These are phyloP conservation scores for Cephus spinipes DNA, from an alignment of 2,888 invertebrate genomes.

Conservation along the genomic window DNA sequence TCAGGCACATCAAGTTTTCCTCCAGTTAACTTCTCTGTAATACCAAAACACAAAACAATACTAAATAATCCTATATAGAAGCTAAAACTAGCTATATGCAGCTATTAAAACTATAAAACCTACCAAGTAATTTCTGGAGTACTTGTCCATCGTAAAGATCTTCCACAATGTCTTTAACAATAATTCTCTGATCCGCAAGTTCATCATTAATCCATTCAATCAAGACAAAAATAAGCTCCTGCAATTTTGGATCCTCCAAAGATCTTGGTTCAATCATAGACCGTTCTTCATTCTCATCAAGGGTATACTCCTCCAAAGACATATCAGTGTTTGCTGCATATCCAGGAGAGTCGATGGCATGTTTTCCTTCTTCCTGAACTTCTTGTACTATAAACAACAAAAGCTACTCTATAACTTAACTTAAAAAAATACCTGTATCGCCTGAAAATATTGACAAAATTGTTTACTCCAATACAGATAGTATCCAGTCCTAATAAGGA, in stretches of 20 bases:
- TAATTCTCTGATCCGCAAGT: slow-evolving; percentile 94
- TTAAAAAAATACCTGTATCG: background rate
- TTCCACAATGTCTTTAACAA: slow-evolving; percentile 95
- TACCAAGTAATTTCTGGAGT: slow-evolving; percentile 76
- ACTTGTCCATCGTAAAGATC: slow-evolving; percentile 98
- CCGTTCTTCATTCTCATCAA: slow-evolving; percentile 97
- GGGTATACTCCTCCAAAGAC: slow-evolving; percentile 92
- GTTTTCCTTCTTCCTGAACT: slow-evolving; percentile 94
- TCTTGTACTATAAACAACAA: slow-evolving; percentile 81
- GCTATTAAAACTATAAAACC: slow-evolving; percentile 12
- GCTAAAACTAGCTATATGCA: background rate
- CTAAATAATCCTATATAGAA: background rate
- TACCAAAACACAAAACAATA: slow-evolving; percentile 11
- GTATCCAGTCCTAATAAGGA: slow-evolving; percentile 43
- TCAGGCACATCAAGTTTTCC: slow-evolving; percentile 96
- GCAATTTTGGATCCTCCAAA: slow-evolving; percentile 86
- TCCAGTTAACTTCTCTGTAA: slow-evolving; percentile 84
- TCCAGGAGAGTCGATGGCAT: slow-evolving; percentile 97
- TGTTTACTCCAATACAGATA: background rate
- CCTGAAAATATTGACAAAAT: background rate
- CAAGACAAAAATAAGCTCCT: slow-evolving; percentile 85
- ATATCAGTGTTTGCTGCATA: slow-evolving; percentile 87
- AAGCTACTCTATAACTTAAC: slow-evolving; percentile 20
- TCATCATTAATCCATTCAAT: slow-evolving; percentile 99
- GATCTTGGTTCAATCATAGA: slow-evolving; percentile 94